These are phyloP conservation scores for Syndactyla subalaris DNA, from an alignment of 2,797 vertebrate species.

Conservation along the genomic window DNA sequence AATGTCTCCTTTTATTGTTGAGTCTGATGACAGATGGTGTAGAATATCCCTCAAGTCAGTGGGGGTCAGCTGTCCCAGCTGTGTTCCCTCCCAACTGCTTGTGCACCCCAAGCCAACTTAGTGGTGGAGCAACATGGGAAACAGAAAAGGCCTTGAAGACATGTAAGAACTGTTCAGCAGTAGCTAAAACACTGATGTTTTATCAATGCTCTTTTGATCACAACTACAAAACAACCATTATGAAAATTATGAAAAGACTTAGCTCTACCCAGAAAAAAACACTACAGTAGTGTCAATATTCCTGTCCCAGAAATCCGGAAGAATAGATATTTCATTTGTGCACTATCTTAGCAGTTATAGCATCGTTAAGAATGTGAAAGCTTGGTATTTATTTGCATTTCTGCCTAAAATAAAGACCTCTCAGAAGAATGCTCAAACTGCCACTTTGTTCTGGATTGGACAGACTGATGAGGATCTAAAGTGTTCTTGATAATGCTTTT, in stretches of 20 bases:
- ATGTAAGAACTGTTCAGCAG: background rate
- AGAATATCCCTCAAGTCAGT: background rate
- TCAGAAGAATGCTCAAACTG: background rate
- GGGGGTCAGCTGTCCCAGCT: background rate
- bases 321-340: background rate
- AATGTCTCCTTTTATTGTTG: background rate
- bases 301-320: background rate
- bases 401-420: background rate
- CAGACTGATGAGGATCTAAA: background rate
- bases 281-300: background rate
- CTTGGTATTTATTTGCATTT: background rate
- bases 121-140: background rate
- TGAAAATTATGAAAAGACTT: background rate
- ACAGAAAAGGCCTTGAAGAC: background rate
- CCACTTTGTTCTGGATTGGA: background rate
- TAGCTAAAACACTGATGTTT: background rate
- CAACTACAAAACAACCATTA: background rate
- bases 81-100: background rate
- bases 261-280: background rate
- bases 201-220: background rate
- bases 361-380: background rate
- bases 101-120: too few relatives aligned
- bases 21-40: background rate
- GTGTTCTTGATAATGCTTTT: background rate
- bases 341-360: background rate